Evolutionary conservation across 2,113 vertebrate species (phyloP).

Genomic region (Leptobrachium ailaonicum): DNA sequence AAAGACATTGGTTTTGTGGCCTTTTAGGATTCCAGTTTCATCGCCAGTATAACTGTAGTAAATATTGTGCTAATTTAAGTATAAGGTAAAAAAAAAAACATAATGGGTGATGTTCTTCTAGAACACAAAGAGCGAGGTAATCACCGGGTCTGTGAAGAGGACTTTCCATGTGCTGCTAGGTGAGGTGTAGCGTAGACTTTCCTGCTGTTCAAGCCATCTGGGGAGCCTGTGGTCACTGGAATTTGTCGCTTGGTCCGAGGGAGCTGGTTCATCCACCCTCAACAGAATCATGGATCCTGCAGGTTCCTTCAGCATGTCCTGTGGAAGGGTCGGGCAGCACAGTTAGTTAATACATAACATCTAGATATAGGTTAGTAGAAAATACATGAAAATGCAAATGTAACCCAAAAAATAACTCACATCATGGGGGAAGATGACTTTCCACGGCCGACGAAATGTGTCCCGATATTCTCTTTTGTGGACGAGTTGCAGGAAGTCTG

Average conservation of each 20-base stretch:
- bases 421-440: conserved; percentile 31
- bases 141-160: conserved; percentile 33
- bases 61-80: background rate
- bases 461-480: conserved; percentile 35
- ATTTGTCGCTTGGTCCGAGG: background rate
- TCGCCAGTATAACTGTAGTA: too few species aligned
- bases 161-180: conserved; percentile 14
- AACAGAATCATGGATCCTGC: conserved; percentile 28
- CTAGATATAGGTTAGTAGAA: background rate
- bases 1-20: too few species aligned
- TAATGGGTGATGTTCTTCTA: too few species aligned
- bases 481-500: conserved; percentile 12
- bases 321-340: background rate
- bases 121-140: background rate
- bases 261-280: conserved; percentile 5
- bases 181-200: background rate
- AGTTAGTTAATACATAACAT: background rate
- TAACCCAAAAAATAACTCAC: background rate
- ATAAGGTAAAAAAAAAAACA: background rate
- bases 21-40: too few species aligned
- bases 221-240: conserved; percentile 3
- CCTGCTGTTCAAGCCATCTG: conserved; percentile 14
- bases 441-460: conserved; percentile 21
- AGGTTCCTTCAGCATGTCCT: conserved; percentile 16
- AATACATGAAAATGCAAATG: background rate